A percentile compares a stretch with the other conserved stretches of the same genome.
These are phyloP conservation scores for Montifringilla adamsi DNA, from an alignment of 2,113 vertebrate species.

Conservation along the genomic window DNA sequence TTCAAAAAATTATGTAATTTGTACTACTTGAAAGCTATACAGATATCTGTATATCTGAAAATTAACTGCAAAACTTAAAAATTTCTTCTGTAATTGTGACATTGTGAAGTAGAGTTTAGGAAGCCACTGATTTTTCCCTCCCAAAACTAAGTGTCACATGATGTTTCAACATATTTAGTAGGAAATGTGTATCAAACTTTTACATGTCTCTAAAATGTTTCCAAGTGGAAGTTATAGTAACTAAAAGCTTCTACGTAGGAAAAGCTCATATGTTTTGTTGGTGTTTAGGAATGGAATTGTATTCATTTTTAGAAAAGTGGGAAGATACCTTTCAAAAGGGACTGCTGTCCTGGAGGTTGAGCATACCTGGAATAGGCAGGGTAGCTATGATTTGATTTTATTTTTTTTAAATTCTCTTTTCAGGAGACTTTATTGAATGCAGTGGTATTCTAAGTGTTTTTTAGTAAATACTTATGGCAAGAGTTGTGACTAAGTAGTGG, in stretches of 20 bases:
- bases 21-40: not conserved
- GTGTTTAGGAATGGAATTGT: not conserved
- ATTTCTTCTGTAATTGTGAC: not conserved
- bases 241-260: not conserved
- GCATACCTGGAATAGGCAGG: not conserved
- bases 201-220: not conserved
- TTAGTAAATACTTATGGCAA: not conserved
- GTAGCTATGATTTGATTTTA: not conserved
- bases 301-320: not conserved
- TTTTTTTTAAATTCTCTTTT: not conserved
- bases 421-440: not conserved
- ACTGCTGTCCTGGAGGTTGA: not conserved
- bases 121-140: not conserved
- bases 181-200: fast-evolving
- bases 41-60: not conserved
- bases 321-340: not conserved
- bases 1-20: not conserved
- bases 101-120: not conserved
- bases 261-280: not conserved
- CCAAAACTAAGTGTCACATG: not conserved
- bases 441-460: not conserved
- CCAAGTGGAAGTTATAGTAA: not conserved
- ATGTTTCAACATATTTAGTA: not conserved
- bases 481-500: not conserved
- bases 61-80: not conserved